Percentiles rank a stretch among this genome's conserved stretches.
Conservation (phyloP, 2,888 invertebrate genomes). For the Linnaemya vulpina region DNA sequence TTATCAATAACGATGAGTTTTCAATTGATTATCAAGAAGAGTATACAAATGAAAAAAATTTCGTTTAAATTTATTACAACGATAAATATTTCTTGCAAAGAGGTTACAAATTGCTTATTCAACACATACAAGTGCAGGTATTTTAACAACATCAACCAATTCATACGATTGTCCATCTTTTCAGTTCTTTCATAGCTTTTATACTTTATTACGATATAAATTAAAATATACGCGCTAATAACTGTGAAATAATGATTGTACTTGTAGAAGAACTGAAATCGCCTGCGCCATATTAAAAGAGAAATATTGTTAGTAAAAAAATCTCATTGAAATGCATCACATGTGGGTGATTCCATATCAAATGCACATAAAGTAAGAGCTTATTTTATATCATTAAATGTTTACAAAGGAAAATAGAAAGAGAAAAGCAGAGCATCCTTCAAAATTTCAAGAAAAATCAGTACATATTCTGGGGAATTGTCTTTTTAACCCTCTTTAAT, state of each 20-base stretch:
- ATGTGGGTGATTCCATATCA: no score
- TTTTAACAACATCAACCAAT: slow-evolving; percentile 24
- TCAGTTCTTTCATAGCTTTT: slow-evolving; percentile 25
- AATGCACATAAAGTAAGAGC: no score
- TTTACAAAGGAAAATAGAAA: no score
- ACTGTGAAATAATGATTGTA: slow-evolving; percentile 49
- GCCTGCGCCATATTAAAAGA: slow-evolving; percentile 42
- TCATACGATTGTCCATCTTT: slow-evolving; percentile 7
- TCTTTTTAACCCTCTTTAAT: no score
- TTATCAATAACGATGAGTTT: no score
- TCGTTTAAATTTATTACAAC: no score
- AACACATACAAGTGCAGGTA: slow-evolving; percentile 23
- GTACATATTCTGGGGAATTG: no score
- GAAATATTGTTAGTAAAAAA: slow-evolving; percentile 29
- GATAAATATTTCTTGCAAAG: not conserved
- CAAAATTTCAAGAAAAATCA: no score
- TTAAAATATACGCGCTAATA: slow-evolving; percentile 55
- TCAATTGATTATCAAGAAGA: no score
- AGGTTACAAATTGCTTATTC: not conserved
- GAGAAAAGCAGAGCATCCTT: no score
- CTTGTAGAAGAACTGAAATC: slow-evolving; percentile 43
- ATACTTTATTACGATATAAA: slow-evolving; percentile 50
- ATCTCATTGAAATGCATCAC: slow-evolving; percentile 24
- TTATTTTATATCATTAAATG: no score
- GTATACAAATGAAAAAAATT: no score